Base-by-base conservation (phyloP, 2,888 invertebrate species). In the Leptodirus hochenwartii region DNA sequence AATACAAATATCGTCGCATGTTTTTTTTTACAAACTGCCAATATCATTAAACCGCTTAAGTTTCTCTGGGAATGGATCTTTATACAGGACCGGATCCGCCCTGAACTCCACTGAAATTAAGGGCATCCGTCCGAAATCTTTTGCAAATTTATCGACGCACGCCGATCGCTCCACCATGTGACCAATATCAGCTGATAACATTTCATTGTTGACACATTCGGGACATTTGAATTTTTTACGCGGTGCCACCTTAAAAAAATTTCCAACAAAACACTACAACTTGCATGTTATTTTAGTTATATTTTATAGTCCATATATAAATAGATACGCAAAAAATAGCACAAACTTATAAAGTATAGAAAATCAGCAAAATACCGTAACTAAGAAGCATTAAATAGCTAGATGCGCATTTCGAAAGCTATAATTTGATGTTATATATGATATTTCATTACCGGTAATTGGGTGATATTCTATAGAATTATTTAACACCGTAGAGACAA, bases 181-280 rank as follows among this genome's bases (percentile, higher is more conserved):
- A 16, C 77, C 75, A 17, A 81, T 65, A 57, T 90, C 90, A 0
- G 88, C 84, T 0, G 91, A 91, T 5, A 95, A 54, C 84, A 88
- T 90, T 57, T 90, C 90, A 0, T 78, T 87, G 54, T 85, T 87
- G 3, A 75, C 77, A 55, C 93, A 93, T 51, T 90, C 85, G 0
- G 91, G 90, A 49, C 93, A 95, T 52, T 91, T 90, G 59, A 95
- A 95, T 52, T 95, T 95, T 51, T 95, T 93, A 4, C 91, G 66
- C 0, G 93, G 91, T 0, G 90, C 80, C 16, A 93, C 88, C 79
- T 79, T 53, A 25, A 49, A 44, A 27, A 24, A 24, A 9, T 20
- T n/a, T 8, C 20, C 8, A 20, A 37, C 32, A 36, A 30, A 15
- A 30, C 23, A 29, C 20, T 8, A 20, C n/a, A n/a, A n/a, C n/a